phyloP scores from a whole-genome alignment of 2,797 vertebrate genomes.

The Podargus strigoides region DNA sequence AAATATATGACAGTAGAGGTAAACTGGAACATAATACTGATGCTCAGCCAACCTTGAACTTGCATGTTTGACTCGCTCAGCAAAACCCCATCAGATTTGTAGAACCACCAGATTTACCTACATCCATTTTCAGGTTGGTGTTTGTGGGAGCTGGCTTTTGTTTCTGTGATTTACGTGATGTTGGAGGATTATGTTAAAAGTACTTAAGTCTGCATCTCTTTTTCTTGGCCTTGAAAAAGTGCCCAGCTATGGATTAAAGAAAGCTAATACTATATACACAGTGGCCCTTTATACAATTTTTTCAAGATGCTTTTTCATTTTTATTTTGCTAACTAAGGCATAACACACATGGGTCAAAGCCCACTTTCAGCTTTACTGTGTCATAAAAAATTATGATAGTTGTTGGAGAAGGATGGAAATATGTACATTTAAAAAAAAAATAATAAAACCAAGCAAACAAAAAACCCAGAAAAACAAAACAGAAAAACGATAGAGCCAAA shows the following conservation, averaged over 20 bases:
- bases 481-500: background rate
- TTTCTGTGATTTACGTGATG: background rate
- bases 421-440: background rate
- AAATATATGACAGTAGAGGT: conserved; percentile 52
- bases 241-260: background rate
- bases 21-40: conserved; percentile 34
- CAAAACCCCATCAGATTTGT: conserved; percentile 15
- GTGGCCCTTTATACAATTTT: background rate
- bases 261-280: background rate
- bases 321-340: conserved; percentile 7
- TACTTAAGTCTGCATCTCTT: background rate
- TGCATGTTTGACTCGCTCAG: conserved; percentile 20
- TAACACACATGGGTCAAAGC: background rate
- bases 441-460: too few species aligned
- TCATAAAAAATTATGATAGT: background rate
- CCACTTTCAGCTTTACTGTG: background rate
- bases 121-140: background rate
- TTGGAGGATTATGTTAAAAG: background rate
- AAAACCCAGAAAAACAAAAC: background rate
- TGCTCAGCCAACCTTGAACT: conserved; percentile 34
- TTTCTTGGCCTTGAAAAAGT: background rate
- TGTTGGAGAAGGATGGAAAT: background rate
- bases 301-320: background rate
- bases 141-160: background rate
- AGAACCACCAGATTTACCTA: background rate